A percentile compares a stretch with the other conserved stretches of the same genome.
These are phyloP conservation scores for Antedon mediterranea DNA, from an alignment of 53 echinoderm and acorn worm genomes.

Conservation along the genomic window DNA sequence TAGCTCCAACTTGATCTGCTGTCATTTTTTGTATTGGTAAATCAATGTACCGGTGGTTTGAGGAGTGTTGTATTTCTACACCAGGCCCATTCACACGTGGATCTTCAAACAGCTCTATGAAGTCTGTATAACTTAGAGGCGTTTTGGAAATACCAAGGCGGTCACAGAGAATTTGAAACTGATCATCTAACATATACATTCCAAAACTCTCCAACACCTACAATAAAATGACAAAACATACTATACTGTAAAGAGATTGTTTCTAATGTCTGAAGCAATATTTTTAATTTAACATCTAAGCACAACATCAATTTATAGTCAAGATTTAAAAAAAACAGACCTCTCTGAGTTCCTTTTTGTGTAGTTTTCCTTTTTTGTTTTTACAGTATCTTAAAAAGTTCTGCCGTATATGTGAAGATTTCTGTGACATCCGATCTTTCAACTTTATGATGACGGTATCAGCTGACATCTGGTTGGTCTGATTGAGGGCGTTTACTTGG, in stretches of 20 bases:
- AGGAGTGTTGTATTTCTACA: conserved; percentile 47
- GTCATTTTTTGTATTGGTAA: conserved; percentile 55
- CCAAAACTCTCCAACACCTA: conserved; percentile 90
- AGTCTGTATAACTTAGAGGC: conserved; percentile 70
- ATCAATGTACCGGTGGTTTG: conserved; percentile 73
- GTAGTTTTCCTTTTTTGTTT: conserved; percentile 55
- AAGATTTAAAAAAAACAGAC: no score
- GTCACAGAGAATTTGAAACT: conserved; percentile 54
- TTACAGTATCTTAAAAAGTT: conserved; percentile 95
- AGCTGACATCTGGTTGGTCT: conserved; percentile 58
- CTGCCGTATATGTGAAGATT: conserved; percentile 57
- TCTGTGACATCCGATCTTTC: conserved; percentile 94
- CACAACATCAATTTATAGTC: no score
- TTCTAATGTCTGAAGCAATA: not conserved
- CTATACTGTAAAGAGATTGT: no score
- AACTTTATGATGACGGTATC: conserved; percentile 70
- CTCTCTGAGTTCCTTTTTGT: conserved; percentile 80
- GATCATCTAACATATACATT: conserved; percentile 92
- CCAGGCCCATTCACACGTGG: conserved; percentile 62
- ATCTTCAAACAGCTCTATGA: conserved; percentile 80
- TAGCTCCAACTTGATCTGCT: conserved; percentile 43
- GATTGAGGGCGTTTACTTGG: conserved; percentile 57
- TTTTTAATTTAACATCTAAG: no score
- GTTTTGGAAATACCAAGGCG: conserved; percentile 50
- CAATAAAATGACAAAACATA: not conserved